phyloP scores from a whole-genome alignment of 2,888 invertebrate species.

The Bruchidius siliquastri region DNA sequence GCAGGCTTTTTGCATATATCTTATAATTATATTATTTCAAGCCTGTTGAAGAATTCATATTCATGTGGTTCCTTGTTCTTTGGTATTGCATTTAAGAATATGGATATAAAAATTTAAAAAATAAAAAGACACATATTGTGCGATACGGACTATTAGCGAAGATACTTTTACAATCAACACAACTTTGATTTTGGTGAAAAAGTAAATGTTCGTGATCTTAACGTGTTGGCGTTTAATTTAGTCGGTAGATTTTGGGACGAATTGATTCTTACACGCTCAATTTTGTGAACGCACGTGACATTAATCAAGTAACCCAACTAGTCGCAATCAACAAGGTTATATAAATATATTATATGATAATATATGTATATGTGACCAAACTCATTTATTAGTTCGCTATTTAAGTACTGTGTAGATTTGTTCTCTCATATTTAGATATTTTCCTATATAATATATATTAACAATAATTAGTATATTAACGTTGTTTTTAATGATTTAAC shows the following conservation, averaged over 20 bases:
- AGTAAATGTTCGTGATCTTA: not conserved
- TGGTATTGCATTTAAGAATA: no score
- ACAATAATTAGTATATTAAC: constrained; percentile 31
- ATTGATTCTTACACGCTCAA: constrained; percentile 30
- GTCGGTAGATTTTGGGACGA: not conserved
- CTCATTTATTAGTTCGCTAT: constrained; percentile 32
- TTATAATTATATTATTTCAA: no score
- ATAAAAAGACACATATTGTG: no score
- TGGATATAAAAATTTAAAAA: no score
- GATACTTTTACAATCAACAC: no score
- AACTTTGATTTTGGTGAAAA: no score
- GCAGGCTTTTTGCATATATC: no score
- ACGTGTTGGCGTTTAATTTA: not conserved
- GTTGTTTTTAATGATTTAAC: constrained; percentile 35
- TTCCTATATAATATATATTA: constrained; percentile 35
- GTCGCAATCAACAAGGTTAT: constrained; percentile 40
- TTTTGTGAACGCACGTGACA: constrained; percentile 38
- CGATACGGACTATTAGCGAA: no score
- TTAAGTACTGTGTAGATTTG: constrained; percentile 34
- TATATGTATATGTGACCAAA: constrained; percentile 36
- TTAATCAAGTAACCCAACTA: constrained; percentile 40
- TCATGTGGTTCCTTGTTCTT: no score
- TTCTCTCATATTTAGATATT: constrained; percentile 40
- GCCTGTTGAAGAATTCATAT: no score
- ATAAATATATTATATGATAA: constrained; percentile 28